These are phyloP conservation scores for Arizona elegans DNA, from an alignment of 2,113 vertebrate species.

Conservation along the genomic window DNA sequence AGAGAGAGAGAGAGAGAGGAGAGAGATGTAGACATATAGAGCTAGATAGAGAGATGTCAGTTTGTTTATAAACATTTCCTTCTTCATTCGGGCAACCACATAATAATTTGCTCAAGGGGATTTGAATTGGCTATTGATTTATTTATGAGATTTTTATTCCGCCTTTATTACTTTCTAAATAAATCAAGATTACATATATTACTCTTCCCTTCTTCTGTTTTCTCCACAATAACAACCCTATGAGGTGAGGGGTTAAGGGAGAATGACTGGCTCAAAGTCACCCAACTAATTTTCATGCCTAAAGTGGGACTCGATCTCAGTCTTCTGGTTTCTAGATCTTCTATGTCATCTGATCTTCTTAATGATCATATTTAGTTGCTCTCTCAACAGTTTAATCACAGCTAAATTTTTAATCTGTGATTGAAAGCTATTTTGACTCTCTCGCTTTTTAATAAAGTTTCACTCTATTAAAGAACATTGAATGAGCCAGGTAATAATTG, in stretches of 20 bases:
- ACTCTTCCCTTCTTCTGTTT: neutral
- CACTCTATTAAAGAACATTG: neutral
- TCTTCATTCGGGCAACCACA: neutral
- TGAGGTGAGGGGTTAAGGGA: neutral
- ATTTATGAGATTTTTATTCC: neutral
- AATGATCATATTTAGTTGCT: neutral
- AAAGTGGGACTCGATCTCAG: neutral
- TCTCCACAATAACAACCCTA: neutral
- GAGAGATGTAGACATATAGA: neutral
- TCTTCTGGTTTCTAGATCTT: neutral
- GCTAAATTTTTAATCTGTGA: neutral
- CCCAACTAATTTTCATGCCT: neutral
- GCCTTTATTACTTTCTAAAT: neutral
- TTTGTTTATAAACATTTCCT: neutral
- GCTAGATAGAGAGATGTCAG: neutral
- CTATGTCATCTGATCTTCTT: neutral
- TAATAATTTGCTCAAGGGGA: neutral
- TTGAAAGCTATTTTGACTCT: neutral
- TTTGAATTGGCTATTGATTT: neutral
- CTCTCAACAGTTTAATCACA: neutral
- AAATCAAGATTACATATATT: neutral
- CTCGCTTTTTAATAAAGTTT: neutral
- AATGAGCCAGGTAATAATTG: neutral
- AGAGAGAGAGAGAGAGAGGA: neutral
- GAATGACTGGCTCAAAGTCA: too few species aligned